Evolutionary conservation across 92 coral and sea anemone genomes (phyloP).

Genomic region (Epizoanthus ramosus): DNA sequence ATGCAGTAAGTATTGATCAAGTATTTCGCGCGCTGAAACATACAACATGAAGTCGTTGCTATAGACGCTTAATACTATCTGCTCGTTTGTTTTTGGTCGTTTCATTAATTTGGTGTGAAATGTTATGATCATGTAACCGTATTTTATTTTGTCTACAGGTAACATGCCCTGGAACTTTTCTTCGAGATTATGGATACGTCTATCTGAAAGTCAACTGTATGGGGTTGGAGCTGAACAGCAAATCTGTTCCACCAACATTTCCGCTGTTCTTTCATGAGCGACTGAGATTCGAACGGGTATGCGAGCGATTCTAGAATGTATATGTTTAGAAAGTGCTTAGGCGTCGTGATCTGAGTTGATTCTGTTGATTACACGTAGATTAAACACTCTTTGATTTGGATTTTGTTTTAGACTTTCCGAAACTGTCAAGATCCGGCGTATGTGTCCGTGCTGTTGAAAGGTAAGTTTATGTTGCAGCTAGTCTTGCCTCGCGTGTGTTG

Average conservation of each 20-base stretch:
- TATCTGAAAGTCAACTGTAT: conserved; percentile 93
- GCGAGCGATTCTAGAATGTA: conserved; percentile 8
- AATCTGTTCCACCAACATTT: conserved; percentile 96
- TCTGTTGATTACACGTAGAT: background rate
- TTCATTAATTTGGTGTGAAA: conserved; percentile 27
- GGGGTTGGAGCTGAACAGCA: conserved; percentile 95
- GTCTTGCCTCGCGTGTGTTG: background rate
- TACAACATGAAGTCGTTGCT: conserved; percentile 71
- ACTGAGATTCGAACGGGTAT: conserved; percentile 95
- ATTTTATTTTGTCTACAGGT: conserved; percentile 64
- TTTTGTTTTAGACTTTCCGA: conserved; percentile 75
- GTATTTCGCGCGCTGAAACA: conserved; percentile 36
- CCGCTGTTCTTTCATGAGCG: conserved; percentile 98
- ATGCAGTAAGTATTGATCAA: conserved; percentile 71
- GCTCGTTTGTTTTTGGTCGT: conserved; percentile 30
- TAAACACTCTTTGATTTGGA: background rate
- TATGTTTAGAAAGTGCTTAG: background rate
- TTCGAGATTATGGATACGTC: conserved; percentile 96
- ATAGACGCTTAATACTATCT: conserved; percentile 88
- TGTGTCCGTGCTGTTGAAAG: conserved; percentile 95
- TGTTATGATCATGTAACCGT: conserved; percentile 34
- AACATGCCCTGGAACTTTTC: conserved; percentile 94
- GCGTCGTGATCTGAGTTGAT: background rate
- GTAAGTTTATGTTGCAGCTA: conserved; percentile 43
- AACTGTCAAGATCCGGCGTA: conserved; percentile 99